Percentiles rank a stretch among this genome's conserved stretches.
Conservation (phyloP, 1,140 invertebrate species). For the Aphelenchoides besseyi region DNA sequence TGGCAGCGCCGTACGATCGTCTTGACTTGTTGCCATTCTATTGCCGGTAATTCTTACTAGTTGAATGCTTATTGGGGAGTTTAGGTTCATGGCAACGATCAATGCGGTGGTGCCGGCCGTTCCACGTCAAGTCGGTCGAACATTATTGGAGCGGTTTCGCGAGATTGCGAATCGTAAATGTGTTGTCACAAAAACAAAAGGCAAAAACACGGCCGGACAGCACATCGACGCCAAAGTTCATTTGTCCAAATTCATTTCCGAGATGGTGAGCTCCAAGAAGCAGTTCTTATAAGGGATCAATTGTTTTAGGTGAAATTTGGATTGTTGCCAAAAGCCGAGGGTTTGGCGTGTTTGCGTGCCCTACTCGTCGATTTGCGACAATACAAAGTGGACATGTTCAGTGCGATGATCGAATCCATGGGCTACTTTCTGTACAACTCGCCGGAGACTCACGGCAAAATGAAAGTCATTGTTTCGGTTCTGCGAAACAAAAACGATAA, state of each 20-base stretch:
- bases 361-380: slow-evolving; percentile 89
- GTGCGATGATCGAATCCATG: slow-evolving; percentile 88
- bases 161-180: slow-evolving; percentile 78
- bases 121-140: slow-evolving; percentile 77
- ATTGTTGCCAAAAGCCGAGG: slow-evolving; percentile 87
- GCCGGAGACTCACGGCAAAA: slow-evolving; percentile 83
- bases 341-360: slow-evolving; percentile 76
- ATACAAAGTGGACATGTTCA: slow-evolving; percentile 98
- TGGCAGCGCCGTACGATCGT: slow-evolving; percentile 67
- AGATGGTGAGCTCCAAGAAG: slow-evolving; percentile 42
- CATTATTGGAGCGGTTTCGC: slow-evolving; percentile 68
- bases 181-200: slow-evolving; percentile 27
- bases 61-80: not conserved
- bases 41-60: slow-evolving; percentile 68
- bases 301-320: slow-evolving; percentile 77
- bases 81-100: slow-evolving; percentile 78
- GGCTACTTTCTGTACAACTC: slow-evolving; percentile 87
- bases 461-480: slow-evolving; percentile 70
- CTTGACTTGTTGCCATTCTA: slow-evolving; percentile 93
- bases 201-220: slow-evolving; percentile 67
- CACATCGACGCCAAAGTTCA: slow-evolving; percentile 98
- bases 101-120: slow-evolving; percentile 79
- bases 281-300: slow-evolving; percentile 35
- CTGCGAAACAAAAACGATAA: slow-evolving; percentile 33
- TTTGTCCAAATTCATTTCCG: slow-evolving; percentile 85